Evolutionary conservation across 2,888 invertebrate species (phyloP), one percentile per base, ranked within the genome.

Genomic region (Willowsia nigromaculata): DNA sequence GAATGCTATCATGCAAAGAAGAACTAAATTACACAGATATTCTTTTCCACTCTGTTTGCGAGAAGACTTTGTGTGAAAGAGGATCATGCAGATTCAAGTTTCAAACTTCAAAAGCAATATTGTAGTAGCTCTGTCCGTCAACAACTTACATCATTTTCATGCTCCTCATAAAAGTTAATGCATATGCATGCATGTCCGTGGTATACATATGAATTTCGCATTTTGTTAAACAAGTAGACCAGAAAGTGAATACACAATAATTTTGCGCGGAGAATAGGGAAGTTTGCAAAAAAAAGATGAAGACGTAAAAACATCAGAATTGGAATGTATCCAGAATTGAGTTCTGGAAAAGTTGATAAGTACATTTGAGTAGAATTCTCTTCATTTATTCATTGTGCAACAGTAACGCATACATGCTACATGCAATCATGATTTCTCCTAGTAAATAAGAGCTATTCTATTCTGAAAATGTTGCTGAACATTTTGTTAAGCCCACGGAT

Each of bases 241-340:
- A 53, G 76, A 47, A 47, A 76, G 76, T 22, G 11, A 47, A 50
- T 4, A 37, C n/a, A 50, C 50, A 27, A 33, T 56, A 56, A 6
- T 33, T 76, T 80, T 71, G 18, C 22, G 56, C 11, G 15, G 50
- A 9, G 56, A 4, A 33, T 27, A 15, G 27, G 1, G 18, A 80
- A 80, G 33, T 56, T 80, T 56, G 37, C 80, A 56, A 56, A 80
- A 33, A 53, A 56, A 80, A 22, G n/a, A 1, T n/a, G 37, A 18
- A 53, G 43, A 25, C 22, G 30, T 18, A 50, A 50, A 76, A 76
- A 50, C 27, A 27, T 27, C n/a, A 30, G 27, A 47, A 47, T 76
- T 76, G 76, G 76, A 76, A 76, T 76, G 76, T 15, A n/a, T 76
- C 76, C 76, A 76, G 76, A 30, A 76, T 15, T 50, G 50, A 27